Conservation (phyloP, 2,113 vertebrate species). For the Marcusenius ussheri region DNA sequence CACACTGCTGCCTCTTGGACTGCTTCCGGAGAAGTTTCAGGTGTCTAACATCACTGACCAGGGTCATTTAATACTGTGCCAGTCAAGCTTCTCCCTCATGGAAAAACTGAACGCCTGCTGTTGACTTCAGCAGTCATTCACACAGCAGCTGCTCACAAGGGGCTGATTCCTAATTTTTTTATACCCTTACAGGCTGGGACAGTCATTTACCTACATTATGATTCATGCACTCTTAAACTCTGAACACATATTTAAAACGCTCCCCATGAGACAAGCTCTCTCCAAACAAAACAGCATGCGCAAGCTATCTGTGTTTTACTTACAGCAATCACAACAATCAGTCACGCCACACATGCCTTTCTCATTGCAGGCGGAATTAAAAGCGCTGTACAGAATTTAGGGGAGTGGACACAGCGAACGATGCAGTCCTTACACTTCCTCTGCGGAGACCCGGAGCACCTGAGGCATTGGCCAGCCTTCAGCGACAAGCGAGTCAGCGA, state of each 20-base stretch:
- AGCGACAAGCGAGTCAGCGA: neutral
- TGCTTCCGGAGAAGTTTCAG: neutral
- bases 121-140: slow-evolving; percentile 9
- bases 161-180: neutral
- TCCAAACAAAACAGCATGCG: neutral
- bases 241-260: neutral
- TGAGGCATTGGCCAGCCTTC: neutral
- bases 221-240: neutral
- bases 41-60: neutral
- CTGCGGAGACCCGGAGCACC: neutral
- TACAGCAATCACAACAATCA: neutral
- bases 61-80: slow-evolving; percentile 15
- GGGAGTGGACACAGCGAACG: neutral
- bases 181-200: neutral
- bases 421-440: neutral
- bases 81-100: neutral
- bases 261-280: neutral
- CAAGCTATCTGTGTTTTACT: slow-evolving; percentile 4
- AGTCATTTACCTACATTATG: neutral
- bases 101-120: neutral
- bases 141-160: neutral
- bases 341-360: neutral
- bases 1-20: neutral
- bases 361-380: neutral
- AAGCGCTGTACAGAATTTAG: neutral